Evolutionary conservation across 1,140 invertebrate genomes (phyloP), one percentile per base, ranked within the genome.

Genomic region (Vanessa atalanta): DNA sequence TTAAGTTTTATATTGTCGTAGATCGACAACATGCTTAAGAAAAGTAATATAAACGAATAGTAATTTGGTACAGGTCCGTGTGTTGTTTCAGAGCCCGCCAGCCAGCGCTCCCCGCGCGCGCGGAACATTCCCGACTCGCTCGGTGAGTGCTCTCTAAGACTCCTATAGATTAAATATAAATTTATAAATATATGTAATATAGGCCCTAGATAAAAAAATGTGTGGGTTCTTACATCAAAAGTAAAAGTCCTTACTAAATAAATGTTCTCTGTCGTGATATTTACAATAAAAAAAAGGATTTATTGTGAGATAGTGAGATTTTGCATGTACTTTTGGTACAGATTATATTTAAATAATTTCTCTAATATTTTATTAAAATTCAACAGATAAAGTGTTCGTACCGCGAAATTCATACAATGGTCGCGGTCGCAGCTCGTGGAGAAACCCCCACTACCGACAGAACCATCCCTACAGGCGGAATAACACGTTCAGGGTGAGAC

Each of bases 121-220:
- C 82, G 90, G 43, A 88, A 92, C 53, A 92, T 92, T 79, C 89
- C 90, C 0, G 90, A 92, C 67, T 83, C 79, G 8, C 76, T 92
- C 16, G 90, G 90, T 92, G 83, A 87, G 65, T 23, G 37, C n/a
- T 8, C 15, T n/a, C 4, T n/a, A 31, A 31, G 1, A 31, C 26
- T 15, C 48, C 14, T 4, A 50, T 50, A 50, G 14, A 48, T 4
- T 13, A 1, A 48, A 48, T 13, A 15, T 48, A 12, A 1, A 2
- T 12, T 48, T 13, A 5, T 48, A 13, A 48, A 12, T 3, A 12
- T 15, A 0, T 7, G 3, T 6, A 6, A 12, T 4, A 48, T 7
- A 48, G 9, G 3, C 5, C 20, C 20, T n/a, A n/a, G n/a, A n/a
- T n/a, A n/a, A n/a, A n/a, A n/a, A n/a, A n/a, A n/a, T 20, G 20